Conservation (phyloP, 2,888 invertebrate species). For the Drosophila histrio region DNA sequence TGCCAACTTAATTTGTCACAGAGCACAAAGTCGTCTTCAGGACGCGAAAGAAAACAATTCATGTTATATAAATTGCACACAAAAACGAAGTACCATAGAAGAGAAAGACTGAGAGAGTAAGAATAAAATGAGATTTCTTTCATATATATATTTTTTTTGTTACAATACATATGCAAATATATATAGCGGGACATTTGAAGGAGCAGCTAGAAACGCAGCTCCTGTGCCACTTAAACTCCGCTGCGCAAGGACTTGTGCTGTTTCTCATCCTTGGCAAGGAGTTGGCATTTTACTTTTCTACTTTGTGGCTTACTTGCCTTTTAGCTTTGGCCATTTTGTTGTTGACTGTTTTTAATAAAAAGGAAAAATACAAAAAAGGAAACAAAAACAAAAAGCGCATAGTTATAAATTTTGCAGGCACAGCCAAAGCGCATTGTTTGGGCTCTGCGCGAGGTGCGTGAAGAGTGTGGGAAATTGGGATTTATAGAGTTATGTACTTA, state of each 20-base stretch:
- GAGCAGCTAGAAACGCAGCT: conserved; percentile 41
- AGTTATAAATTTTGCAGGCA: conserved; percentile 73
- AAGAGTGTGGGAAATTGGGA: conserved; percentile 46
- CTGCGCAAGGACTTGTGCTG: conserved; percentile 48
- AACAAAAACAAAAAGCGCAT: conserved; percentile 61
- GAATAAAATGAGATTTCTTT: conserved; percentile 43
- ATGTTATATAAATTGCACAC: conserved; percentile 67
- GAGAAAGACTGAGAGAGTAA: not conserved
- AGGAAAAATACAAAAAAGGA: conserved; percentile 39
- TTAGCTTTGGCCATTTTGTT: conserved; percentile 72
- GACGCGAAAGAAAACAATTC: conserved; percentile 68
- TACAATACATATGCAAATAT: conserved; percentile 74
- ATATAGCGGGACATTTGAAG: conserved; percentile 33
- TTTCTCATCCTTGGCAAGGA: conserved; percentile 52
- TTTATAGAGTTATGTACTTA: conserved; percentile 51
- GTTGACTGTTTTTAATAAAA: conserved; percentile 74
- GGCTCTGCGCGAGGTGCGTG: conserved; percentile 23
- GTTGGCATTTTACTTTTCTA: conserved; percentile 77
- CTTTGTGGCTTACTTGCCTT: conserved; percentile 78
- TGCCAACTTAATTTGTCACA: conserved; percentile 76
- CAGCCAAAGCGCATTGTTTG: conserved; percentile 72
- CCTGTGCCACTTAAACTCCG: conserved; percentile 70
- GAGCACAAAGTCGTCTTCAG: conserved; percentile 57
- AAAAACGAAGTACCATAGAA: conserved; percentile 30
- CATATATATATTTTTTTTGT: conserved; percentile 23